Percentiles rank a stretch among this genome's conserved stretches.
Conservation (phyloP, 2,888 invertebrate genomes). For the Meteorus colon region DNA sequence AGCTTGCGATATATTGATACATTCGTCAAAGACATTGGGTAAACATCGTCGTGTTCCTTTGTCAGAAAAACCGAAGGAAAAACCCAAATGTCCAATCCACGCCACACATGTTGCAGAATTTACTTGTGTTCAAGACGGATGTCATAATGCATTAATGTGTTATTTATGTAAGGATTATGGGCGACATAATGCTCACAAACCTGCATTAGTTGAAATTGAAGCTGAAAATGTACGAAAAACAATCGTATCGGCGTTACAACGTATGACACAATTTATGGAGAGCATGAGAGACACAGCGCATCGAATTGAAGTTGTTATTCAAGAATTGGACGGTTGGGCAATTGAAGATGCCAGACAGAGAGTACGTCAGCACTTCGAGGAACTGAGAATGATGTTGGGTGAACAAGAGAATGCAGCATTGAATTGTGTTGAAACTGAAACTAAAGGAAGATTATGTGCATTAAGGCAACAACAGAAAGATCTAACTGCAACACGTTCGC, state of each 20-base stretch:
- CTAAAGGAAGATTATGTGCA: slow-evolving; percentile 75
- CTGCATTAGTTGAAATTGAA: slow-evolving; percentile 75
- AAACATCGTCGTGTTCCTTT: slow-evolving; percentile 75
- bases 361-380: slow-evolving; percentile 75
- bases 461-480: slow-evolving; percentile 76
- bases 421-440: slow-evolving; percentile 76
- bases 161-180: slow-evolving; percentile 78
- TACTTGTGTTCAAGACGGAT: slow-evolving; percentile 76
- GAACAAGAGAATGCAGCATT: slow-evolving; percentile 76
- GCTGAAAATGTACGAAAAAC: slow-evolving; percentile 76
- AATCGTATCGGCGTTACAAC: slow-evolving; percentile 74
- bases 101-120: slow-evolving; percentile 76
- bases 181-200: slow-evolving; percentile 76
- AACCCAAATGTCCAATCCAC: slow-evolving; percentile 76
- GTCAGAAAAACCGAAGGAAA: slow-evolving; percentile 76
- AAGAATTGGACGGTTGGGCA: slow-evolving; percentile 63
- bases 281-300: slow-evolving; percentile 75
- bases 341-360: slow-evolving; percentile 68
- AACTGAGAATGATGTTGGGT: slow-evolving; percentile 74
- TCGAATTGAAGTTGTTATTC: slow-evolving; percentile 71
- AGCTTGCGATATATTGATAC: slow-evolving; percentile 75
- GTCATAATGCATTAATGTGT: slow-evolving; percentile 76
- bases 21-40: slow-evolving; percentile 75
- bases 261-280: slow-evolving; percentile 75
- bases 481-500: slow-evolving; percentile 74